These are phyloP conservation scores for Perca flavescens DNA, from an alignment of 2,113 vertebrate genomes.

Conservation along the genomic window DNA sequence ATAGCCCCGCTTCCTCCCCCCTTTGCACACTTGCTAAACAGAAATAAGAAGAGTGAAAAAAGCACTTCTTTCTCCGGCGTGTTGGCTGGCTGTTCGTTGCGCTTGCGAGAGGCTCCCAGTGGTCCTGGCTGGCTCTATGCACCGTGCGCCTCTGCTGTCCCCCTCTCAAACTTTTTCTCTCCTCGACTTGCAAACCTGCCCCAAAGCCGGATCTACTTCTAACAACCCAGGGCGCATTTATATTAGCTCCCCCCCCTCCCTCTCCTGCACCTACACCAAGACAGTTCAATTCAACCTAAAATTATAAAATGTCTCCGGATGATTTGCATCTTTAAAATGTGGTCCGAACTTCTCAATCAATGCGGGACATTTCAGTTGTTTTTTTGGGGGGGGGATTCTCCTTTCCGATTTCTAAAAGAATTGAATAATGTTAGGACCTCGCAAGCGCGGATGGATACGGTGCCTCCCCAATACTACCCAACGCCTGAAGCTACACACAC, in stretches of 20 bases:
- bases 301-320: too few relatives aligned
- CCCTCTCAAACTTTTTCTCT: conserved; percentile 76
- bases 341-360: accelerated
- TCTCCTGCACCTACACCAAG: conserved; percentile 1
- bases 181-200: conserved; percentile 78
- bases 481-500: conserved; percentile 56
- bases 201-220: conserved; percentile 77
- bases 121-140: conserved; percentile 73
- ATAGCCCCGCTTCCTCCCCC: conserved; percentile 68
- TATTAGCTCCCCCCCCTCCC: not conserved
- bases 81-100: conserved; percentile 37
- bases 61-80: conserved; percentile 15
- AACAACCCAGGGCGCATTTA: conserved; percentile 48
- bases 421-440: not conserved
- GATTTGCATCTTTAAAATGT: not conserved
- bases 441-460: conserved; percentile 69
- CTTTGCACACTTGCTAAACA: conserved; percentile 23
- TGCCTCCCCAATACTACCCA: conserved; percentile 24
- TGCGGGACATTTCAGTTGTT: not conserved
- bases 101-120: conserved; percentile 59
- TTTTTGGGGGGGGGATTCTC: not conserved
- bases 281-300: not conserved
- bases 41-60: not conserved
- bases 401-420: not conserved
- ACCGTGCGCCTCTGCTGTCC: conserved; percentile 80